Conservation (phyloP, 2,888 invertebrate species). For the Perdita meconis region DNA sequence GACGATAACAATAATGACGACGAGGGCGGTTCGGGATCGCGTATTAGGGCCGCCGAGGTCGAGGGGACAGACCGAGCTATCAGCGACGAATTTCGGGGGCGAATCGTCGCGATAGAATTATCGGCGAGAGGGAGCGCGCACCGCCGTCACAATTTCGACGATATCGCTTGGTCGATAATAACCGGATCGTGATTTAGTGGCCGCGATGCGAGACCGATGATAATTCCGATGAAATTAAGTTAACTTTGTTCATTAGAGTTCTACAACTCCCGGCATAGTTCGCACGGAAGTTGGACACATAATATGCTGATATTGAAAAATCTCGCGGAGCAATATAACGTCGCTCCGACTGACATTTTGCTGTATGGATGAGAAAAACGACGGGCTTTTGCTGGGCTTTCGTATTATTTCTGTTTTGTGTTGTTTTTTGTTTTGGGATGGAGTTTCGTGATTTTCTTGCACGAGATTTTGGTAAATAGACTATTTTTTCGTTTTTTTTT, state of each 20-base stretch:
- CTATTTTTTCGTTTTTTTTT: too few relatives aligned
- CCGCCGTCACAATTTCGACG: conserved; percentile 15
- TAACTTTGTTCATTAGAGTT: conserved; percentile 42
- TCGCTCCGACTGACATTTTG: conserved; percentile 3
- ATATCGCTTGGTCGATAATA: conserved; percentile 33
- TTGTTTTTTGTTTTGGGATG: too few relatives aligned
- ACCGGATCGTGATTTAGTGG: conserved; percentile 17
- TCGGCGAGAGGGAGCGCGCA: neutral
- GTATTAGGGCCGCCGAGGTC: too few relatives aligned
- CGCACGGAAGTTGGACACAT: conserved; percentile 12
- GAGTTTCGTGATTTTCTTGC: too few relatives aligned
- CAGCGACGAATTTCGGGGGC: neutral
- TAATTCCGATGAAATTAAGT: conserved; percentile 34
- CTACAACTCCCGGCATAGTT: conserved; percentile 25
- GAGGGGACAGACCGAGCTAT: too few relatives aligned
- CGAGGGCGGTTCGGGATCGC: too few relatives aligned
- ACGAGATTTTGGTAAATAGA: too few relatives aligned
- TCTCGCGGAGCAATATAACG: neutral
- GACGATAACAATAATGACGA: neutral
- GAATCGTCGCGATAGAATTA: conserved; percentile 22
- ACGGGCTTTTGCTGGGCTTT: too few relatives aligned
- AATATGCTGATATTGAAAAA: conserved; percentile 41
- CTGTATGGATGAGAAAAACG: neutral
- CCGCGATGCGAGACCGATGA: conserved; percentile 18
- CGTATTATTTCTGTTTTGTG: too few relatives aligned